Evolutionary conservation across 2,888 invertebrate species (phyloP).

Genomic region (Tipula vernalis): DNA sequence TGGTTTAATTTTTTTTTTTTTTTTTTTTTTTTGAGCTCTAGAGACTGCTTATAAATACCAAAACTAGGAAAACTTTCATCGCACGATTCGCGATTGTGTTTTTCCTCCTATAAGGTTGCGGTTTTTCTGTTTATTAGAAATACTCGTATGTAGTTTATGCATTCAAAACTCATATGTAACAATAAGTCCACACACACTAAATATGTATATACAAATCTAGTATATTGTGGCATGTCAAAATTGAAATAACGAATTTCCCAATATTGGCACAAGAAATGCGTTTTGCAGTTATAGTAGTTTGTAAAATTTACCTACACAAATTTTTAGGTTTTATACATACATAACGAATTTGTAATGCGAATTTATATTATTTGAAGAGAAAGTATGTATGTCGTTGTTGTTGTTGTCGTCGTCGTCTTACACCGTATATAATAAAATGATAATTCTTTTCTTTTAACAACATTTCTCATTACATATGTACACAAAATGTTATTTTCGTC

Average conservation of each 20-base stretch:
- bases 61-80: not conserved
- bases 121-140: not conserved
- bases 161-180: not conserved
- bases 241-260: not conserved
- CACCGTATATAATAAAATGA: not conserved
- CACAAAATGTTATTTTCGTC: not conserved
- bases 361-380: not conserved
- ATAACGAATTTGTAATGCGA: not conserved
- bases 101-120: not conserved
- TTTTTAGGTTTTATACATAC: not conserved
- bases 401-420: too few species aligned
- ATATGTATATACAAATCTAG: not conserved
- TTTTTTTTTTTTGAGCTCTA: not conserved
- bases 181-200: not conserved
- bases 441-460: not conserved
- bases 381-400: not conserved
- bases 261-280: not conserved
- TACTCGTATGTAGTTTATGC: not conserved
- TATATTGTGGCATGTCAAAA: not conserved
- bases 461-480: not conserved
- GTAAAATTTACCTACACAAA: not conserved
- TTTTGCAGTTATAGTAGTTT: not conserved
- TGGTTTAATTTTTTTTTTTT: not conserved
- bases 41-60: not conserved
- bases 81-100: not conserved